Evolutionary conservation across 2,113 vertebrate genomes (phyloP).

Genomic region (Chlorodrepanis virens): DNA sequence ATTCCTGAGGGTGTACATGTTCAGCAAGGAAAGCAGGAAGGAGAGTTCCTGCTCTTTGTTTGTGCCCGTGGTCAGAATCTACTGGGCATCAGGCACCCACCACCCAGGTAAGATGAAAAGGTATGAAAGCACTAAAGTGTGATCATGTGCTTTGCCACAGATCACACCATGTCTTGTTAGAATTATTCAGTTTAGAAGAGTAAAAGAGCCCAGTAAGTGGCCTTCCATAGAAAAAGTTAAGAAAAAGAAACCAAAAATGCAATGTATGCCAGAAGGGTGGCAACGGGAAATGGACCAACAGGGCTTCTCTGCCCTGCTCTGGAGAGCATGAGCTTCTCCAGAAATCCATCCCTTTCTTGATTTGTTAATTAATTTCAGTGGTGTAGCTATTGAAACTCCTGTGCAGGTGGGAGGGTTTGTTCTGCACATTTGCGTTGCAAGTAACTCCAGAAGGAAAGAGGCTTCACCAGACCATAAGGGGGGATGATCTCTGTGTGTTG

Average conservation of each 20-base stretch:
- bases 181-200: not conserved
- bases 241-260: not conserved
- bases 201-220: not conserved
- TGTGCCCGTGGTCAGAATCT: not conserved
- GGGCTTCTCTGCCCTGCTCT: not conserved
- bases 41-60: not conserved
- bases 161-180: not conserved
- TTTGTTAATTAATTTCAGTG: not conserved
- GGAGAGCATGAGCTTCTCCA: not conserved
- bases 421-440: not conserved
- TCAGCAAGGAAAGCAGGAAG: not conserved
- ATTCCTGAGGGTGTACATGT: not conserved
- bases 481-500: not conserved
- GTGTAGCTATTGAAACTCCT: not conserved
- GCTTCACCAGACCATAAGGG: fast-evolving
- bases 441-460: not conserved
- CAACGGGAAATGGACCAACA: not conserved
- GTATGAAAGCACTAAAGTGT: not conserved
- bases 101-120: not conserved
- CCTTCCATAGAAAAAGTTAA: not conserved
- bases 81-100: not conserved
- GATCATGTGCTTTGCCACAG: not conserved
- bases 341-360: not conserved
- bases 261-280: not conserved
- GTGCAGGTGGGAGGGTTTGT: not conserved